Conservation (phyloP, 2,113 vertebrate species). For the Illadopsis cleaveri region DNA sequence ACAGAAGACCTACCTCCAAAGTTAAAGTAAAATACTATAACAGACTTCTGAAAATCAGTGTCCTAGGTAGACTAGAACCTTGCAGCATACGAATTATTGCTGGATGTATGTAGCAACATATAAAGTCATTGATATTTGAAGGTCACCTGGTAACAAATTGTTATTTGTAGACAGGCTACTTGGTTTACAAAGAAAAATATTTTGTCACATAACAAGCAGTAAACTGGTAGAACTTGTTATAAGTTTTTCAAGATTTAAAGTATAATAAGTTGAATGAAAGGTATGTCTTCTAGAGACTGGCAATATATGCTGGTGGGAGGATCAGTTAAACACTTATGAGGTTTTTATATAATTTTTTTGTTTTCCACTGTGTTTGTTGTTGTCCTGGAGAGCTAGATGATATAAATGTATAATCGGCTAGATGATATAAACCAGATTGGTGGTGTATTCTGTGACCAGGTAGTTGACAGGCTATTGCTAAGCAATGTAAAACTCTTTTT, state of each 20-base stretch:
- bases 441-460: neutral
- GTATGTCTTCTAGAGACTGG: neutral
- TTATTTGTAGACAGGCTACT: neutral
- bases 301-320: neutral
- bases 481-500: neutral
- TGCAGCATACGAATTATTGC: neutral
- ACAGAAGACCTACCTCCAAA: neutral
- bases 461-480: neutral
- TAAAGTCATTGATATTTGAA: neutral
- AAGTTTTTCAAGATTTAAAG: neutral
- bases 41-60: neutral
- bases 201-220: neutral
- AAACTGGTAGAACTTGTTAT: neutral
- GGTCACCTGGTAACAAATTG: neutral
- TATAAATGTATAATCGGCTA: accelerated
- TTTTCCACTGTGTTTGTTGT: neutral
- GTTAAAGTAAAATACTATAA: neutral
- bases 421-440: too few relatives aligned
- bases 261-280: neutral
- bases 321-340: neutral
- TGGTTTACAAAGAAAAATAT: neutral
- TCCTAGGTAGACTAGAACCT: neutral
- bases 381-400: neutral
- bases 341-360: neutral
- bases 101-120: neutral